Evolutionary conservation across 2,113 vertebrate species (phyloP).

Genomic region (Alectura lathami): DNA sequence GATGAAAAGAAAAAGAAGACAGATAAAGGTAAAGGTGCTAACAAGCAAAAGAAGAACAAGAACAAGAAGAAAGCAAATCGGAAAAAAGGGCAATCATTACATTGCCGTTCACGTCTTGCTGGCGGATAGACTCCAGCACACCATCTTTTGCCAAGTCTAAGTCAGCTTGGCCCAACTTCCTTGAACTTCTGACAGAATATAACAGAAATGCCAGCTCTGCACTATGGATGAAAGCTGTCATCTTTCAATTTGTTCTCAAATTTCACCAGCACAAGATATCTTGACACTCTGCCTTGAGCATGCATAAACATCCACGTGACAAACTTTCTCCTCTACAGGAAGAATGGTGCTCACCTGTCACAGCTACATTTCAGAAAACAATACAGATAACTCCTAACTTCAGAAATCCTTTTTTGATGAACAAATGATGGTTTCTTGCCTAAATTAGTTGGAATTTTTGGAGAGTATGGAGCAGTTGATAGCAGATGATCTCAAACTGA

Average conservation of each 20-base stretch:
- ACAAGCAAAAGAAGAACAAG: conserved; percentile 81
- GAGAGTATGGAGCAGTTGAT: not conserved
- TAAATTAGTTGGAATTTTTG: not conserved
- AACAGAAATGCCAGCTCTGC: conserved; percentile 6
- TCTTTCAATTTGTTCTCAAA: not conserved
- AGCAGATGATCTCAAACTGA: not conserved
- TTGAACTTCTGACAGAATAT: not conserved
- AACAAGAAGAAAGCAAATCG: conserved; percentile 70
- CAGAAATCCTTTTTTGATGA: not conserved
- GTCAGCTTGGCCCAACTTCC: not conserved
- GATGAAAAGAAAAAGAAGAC: conserved; percentile 77
- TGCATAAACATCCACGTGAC: not conserved
- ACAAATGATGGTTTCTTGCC: not conserved
- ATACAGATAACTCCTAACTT: fast-evolving
- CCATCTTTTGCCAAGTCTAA: not conserved
- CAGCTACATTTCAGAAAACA: not conserved
- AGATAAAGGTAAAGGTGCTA: conserved; percentile 72
- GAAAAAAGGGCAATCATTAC: conserved; percentile 19
- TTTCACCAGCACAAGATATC: not conserved
- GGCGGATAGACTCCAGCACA: conserved; percentile 2
- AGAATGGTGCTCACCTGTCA: not conserved
- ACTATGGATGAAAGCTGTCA: not conserved
- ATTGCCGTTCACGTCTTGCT: conserved; percentile 30
- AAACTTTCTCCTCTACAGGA: not conserved
- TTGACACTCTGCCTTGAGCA: not conserved